phyloP scores from a whole-genome alignment of 2,888 invertebrate genomes.

The Sepioteuthis lessoniana region DNA sequence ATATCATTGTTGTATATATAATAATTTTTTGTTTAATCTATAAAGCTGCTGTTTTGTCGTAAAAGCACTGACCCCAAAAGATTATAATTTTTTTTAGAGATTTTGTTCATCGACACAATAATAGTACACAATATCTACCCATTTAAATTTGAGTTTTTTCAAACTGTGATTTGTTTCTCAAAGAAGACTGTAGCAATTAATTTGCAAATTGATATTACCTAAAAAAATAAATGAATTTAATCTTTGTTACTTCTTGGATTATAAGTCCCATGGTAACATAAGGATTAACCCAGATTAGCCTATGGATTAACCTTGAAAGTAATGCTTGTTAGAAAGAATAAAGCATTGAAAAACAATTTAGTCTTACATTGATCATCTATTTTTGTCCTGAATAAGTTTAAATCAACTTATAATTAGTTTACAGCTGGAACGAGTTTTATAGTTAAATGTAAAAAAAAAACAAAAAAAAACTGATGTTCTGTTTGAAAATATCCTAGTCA shows the following conservation, averaged over 20 bases:
- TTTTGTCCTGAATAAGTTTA: neutral
- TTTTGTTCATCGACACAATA: neutral
- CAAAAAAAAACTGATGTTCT: no score
- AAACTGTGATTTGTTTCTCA: neutral
- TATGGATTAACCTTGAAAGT: neutral
- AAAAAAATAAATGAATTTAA: neutral
- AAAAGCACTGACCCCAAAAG: no score
- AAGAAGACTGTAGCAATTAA: neutral
- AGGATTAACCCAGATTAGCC: neutral
- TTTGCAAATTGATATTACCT: neutral
- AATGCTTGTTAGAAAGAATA: no score
- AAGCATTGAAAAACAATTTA: neutral
- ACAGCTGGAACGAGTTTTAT: no score
- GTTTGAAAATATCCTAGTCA: no score
- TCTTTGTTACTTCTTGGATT: neutral
- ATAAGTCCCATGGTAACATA: neutral
- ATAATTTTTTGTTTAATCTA: no score
- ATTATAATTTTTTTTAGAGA: neutral
- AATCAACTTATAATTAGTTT: no score
- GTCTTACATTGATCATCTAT: neutral
- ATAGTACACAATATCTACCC: neutral
- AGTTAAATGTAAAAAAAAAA: no score
- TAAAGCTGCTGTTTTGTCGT: neutral
- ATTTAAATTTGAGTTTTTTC: neutral
- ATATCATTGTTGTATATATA: no score